phyloP scores from a whole-genome alignment of 1,140 invertebrate species.

The Zaprionus lachaisei region DNA sequence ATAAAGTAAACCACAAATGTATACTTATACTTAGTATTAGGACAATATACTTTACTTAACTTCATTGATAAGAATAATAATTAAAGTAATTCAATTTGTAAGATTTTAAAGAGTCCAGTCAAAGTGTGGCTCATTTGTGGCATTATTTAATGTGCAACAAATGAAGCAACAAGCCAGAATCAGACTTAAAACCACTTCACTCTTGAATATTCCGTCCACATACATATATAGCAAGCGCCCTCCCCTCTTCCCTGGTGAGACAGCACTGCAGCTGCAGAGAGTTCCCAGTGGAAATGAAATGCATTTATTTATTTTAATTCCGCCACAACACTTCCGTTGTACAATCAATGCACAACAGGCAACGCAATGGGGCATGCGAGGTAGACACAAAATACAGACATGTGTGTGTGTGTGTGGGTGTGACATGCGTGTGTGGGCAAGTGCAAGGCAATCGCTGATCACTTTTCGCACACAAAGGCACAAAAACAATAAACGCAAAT shows the following conservation, averaged over 20 bases:
- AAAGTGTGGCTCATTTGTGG: conserved; percentile 55
- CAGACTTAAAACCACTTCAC: conserved; percentile 1
- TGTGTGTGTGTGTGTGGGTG: conserved; percentile 26
- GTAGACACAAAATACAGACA: conserved; percentile 19
- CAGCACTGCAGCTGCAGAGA: conserved; percentile 17
- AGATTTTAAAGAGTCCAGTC: background rate
- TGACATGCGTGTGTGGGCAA: conserved; percentile 26
- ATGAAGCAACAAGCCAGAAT: conserved; percentile 69
- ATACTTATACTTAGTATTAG: no score
- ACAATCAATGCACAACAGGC: conserved; percentile 79
- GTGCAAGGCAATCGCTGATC: conserved; percentile 77
- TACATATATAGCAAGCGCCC: background rate
- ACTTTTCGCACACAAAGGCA: conserved; percentile 76
- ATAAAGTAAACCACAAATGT: no score
- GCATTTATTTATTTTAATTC: conserved; percentile 84
- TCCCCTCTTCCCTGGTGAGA: background rate
- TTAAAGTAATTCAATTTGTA: background rate
- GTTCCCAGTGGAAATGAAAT: conserved; percentile 67
- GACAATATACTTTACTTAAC: no score
- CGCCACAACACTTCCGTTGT: conserved; percentile 81
- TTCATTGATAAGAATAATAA: background rate
- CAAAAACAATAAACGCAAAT: conserved; percentile 83
- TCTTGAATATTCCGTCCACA: background rate
- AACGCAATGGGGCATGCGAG: conserved; percentile 60
- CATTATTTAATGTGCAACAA: conserved; percentile 70